A percentile compares a stretch with the other conserved stretches of the same genome.
Evolutionary conservation across 2,888 invertebrate species (phyloP).

Genomic region (Hirtodrosophila duncani): DNA sequence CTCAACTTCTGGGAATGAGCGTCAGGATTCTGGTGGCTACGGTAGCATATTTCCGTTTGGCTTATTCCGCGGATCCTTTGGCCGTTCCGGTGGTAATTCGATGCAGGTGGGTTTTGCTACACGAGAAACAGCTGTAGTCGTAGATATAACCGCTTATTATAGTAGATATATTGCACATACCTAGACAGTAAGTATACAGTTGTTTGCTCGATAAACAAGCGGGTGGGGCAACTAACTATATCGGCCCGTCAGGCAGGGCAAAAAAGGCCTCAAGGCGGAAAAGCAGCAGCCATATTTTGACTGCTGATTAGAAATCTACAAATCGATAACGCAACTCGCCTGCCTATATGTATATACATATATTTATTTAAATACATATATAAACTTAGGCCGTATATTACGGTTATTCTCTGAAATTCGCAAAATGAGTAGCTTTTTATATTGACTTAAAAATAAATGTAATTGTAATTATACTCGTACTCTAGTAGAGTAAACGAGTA

Average conservation of each 20-base stretch:
- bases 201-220: no score
- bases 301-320: constrained; percentile 36
- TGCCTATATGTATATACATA: constrained; percentile 10
- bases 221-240: constrained; percentile 17
- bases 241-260: constrained; percentile 3
- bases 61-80: constrained; percentile 74
- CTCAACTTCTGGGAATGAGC: constrained; percentile 45
- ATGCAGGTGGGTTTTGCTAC: constrained; percentile 67
- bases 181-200: no score
- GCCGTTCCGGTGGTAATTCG: constrained; percentile 59
- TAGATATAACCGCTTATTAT: no score
- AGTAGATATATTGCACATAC: no score
- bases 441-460: no score
- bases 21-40: constrained; percentile 62
- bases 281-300: constrained; percentile 4
- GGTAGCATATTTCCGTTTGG: constrained; percentile 77
- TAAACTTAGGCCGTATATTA: no score
- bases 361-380: no score
- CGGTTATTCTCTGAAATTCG: no score
- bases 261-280: neutral
- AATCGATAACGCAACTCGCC: constrained; percentile 23
- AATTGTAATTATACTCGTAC: no score
- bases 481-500: no score
- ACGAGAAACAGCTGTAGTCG: no score
- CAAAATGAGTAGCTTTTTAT: no score